Evolutionary conservation across 1,140 invertebrate genomes (phyloP), one percentile per base, ranked within the genome.

Genomic region (Rhopalosiphum maidis): DNA sequence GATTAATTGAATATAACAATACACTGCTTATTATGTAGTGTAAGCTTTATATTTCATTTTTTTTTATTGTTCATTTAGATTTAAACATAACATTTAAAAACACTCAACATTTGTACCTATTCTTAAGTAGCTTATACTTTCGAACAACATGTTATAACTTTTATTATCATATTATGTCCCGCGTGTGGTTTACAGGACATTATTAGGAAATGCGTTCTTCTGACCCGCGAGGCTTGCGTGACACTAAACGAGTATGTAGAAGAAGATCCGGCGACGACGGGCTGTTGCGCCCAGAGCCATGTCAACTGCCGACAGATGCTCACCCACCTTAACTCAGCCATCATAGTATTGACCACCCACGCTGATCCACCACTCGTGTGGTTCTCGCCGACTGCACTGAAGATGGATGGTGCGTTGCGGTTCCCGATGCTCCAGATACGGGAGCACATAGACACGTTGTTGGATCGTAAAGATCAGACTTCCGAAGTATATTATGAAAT

Each of bases 381-480:
- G 97, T 97, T 96, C 94, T 97, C 97, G 23, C 95, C 97, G 0
- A 94, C 95, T 43, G 95, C 95, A 11, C 95, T 96, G 48, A 94
- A 96, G 88, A 95, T 97, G 7, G 96, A 96, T 1, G 98, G 99
- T 95, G 96, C 97, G 1, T 96, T 99, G 60, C 96, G 98, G 51
- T 99, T 98, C 95, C 97, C 97, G 93, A 97, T 99, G 94, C 95
- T 99, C n/a, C 98, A 99, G 95, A 97, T 99, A 82, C 98, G 98
- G 94, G 98, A 99, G 95, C 98, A 99, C 95, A 96, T 99, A 94
- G 98, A 99, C 95, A 99, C 98, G 0, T 99, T 98, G 95, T 97
- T 98, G 94, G 98, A 99, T 95, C 97, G 98, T 93, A 97, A 98
- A 94, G 98, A 99, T 95, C 98, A 98, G 94, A 97, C 97, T 3